Percentiles rank a stretch among this genome's conserved stretches.
Conservation (phyloP, 1,140 invertebrate genomes). For the Muscidifurax raptorellus region DNA sequence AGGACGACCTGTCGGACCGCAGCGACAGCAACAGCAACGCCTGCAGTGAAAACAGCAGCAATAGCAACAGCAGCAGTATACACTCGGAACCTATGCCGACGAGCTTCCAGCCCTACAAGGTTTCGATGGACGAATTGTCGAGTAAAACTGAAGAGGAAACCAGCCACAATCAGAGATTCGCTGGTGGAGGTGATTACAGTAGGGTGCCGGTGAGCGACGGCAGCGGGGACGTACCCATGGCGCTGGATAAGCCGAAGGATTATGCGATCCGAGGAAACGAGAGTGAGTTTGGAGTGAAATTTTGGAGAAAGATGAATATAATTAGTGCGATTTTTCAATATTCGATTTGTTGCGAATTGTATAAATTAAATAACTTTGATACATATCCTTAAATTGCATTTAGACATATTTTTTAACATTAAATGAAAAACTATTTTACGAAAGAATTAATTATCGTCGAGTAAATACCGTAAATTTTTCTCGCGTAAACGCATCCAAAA, state of each 20-base stretch:
- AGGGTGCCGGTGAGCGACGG: background rate
- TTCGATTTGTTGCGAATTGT: no score
- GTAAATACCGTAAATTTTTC: no score
- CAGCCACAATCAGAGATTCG: background rate
- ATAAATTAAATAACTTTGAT: no score
- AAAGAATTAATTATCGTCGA: no score
- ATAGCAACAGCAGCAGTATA: slow-evolving; percentile 62
- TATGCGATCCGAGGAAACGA: slow-evolving; percentile 43
- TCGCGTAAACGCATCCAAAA: no score
- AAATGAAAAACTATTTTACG: no score
- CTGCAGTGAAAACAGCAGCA: slow-evolving; percentile 59
- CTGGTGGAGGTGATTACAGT: background rate
- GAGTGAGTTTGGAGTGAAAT: slow-evolving; percentile 10
- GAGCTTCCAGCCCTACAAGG: slow-evolving; percentile 23
- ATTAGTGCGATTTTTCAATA: no score
- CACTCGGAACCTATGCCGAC: slow-evolving; percentile 51
- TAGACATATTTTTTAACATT: no score
- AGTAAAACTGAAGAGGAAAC: slow-evolving; percentile 7
- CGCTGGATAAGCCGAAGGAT: slow-evolving; percentile 63
- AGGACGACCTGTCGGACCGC: slow-evolving; percentile 71
- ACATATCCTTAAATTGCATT: no score
- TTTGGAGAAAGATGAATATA: no score
- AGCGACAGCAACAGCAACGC: slow-evolving; percentile 67
- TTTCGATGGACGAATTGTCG: background rate
- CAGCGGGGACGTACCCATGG: slow-evolving; percentile 44